Base-by-base conservation (phyloP, 1,140 invertebrate species). In the Cotesia glomerata region DNA sequence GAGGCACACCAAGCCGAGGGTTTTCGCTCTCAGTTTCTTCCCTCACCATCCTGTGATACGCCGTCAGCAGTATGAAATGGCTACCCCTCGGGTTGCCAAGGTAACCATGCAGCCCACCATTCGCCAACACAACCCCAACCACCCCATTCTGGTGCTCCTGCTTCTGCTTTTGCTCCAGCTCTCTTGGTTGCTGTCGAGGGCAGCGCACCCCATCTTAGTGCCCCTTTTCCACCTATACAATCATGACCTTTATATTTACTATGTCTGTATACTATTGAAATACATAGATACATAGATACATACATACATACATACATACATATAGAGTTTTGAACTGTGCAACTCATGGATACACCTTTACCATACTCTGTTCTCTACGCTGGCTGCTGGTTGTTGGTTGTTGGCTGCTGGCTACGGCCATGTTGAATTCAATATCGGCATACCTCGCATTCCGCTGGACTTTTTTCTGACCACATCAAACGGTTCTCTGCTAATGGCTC, bases 391-490 rank as follows among this genome's bases (percentile, higher is more conserved):
- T 3, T 26, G 26, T 26, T 26, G 26, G 26, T 26, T 26, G 26
- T 26, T 26, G 26, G 26, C 75, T 45, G 39, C 77, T 76, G 74
- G 66, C 80, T 80, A 83, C 84, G 81, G 86, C 85, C 85, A 87
- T 87, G 84, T 84, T 87, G 86, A 86, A 87, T 87, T 86, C 85
- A 86, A 86, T 87, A 86, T 87, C 82, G 82, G 81, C 84, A 82
- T 86, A 85, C 83, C 75, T 75, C 34, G 80, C 82, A 85, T 86
- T 87, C 84, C 83, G 71, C 51, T 39, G 49, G 65, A 67, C 39
- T 36, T 39, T 67, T 67, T 54, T 67, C 52, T 39, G 26, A 67
- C 65, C 65, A 4, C 26, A 26, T 67, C 32, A 9, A 65, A 45
- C 36, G 36, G 34, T 64, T 39, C 39, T 36, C 65, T 34, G 11